Base-by-base conservation (phyloP, 2,797 vertebrate species). In the Phoeniculus purpureus region DNA sequence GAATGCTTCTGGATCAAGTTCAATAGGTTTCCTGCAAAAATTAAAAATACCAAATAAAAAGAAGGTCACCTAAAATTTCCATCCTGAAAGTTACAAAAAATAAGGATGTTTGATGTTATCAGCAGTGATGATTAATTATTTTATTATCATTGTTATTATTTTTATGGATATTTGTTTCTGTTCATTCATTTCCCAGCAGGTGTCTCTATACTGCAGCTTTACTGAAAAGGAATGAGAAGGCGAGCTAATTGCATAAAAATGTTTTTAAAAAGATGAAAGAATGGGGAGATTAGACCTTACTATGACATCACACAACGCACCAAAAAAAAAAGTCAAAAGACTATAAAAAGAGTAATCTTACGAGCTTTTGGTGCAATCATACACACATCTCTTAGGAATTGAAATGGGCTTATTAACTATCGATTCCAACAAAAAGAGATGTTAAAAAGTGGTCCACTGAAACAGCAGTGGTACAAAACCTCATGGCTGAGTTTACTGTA, bases 121-220 rank as follows among this genome's bases (percentile, higher is more conserved):
- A 43, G 43, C 43, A 43, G 16, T 43, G 13, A 43, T 43, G 10
- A 43, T 15, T 43, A 15, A 43, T 43, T 43, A 15, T 43, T 15
- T 9, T 60, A 5, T 29, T 66, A 23, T 29, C 56, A 6, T 3
- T 51, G 5, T 50, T 79, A 4, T 34, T 43, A 12, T 88, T 80
- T n/a, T 89, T 45, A 58, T 72, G 15, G 65, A 93, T 93, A 90
- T 95, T 96, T 95, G 45, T 83, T 97, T 96, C 95, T 96, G 93
- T 97, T 98, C 97, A 96, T 97, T 95, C 81, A 84, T 94, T 97
- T 97, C 97, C 97, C 97, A 98, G 97, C 97, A 98, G 97, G 96
- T 97, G 97, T 98, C 97, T 97, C 97, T 97, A 95, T 97, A 93
- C 85, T 96, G 96, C 97, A 98, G 96, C 93, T 95, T 97, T 98